phyloP scores from a whole-genome alignment of 1,140 invertebrate genomes.

The Hyposmocoma kahamanoa region DNA sequence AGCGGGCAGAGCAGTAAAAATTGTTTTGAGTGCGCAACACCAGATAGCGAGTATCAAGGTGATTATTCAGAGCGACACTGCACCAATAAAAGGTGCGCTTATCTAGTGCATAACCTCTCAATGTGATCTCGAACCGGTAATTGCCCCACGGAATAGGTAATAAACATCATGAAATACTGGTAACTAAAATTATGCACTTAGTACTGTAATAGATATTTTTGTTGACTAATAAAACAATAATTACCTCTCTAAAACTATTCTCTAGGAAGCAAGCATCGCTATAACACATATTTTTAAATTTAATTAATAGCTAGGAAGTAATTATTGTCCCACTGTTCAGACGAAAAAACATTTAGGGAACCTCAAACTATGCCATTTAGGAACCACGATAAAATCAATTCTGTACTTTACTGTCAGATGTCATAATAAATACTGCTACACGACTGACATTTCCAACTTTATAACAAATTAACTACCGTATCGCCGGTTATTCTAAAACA shows the following conservation, averaged over 20 bases:
- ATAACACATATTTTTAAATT: no score
- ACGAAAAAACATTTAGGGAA: conserved; percentile 9
- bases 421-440: conserved; percentile 68
- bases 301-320: conserved; percentile 34
- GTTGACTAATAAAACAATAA: no score
- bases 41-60: conserved; percentile 47
- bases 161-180: no score
- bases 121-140: no score
- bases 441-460: conserved; percentile 46
- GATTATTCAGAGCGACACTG: conserved; percentile 45
- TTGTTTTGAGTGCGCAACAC: conserved; percentile 28
- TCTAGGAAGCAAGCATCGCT: no score
- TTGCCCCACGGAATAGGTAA: no score
- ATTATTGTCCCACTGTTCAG: conserved; percentile 23
- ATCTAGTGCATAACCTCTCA: conserved; percentile 12
- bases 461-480: conserved; percentile 40
- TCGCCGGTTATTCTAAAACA: conserved; percentile 35
- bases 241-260: no score
- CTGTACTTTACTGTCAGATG: conserved; percentile 65
- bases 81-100: conserved; percentile 32
- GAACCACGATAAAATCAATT: conserved; percentile 62
- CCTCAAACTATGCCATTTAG: conserved; percentile 48
- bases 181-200: no score
- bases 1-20: conserved; percentile 42
- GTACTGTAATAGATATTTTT: no score